These are phyloP conservation scores for Zelleria hepariella DNA, from an alignment of 2,888 invertebrate species.

Conservation along the genomic window DNA sequence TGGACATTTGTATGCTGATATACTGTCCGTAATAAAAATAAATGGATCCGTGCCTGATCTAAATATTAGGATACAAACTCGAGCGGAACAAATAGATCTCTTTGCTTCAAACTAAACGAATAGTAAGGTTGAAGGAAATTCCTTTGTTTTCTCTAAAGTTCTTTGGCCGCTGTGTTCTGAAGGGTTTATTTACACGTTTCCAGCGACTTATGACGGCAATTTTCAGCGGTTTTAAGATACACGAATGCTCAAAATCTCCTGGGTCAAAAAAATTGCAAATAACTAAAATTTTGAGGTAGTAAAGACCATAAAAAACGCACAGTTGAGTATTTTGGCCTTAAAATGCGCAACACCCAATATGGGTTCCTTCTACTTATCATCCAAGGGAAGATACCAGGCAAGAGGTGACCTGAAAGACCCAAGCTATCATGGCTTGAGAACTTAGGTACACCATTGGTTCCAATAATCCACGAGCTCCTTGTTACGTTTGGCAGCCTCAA, in stretches of 20 bases:
- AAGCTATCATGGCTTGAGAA: too few relatives aligned
- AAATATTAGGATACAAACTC: slow-evolving; percentile 52
- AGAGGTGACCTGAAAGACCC: too few relatives aligned
- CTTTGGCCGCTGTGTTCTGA: not conserved
- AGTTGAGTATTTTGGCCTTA: too few relatives aligned
- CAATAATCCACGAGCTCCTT: too few relatives aligned
- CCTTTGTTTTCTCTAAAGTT: slow-evolving; percentile 7
- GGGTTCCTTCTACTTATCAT: too few relatives aligned
- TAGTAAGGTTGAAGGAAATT: slow-evolving; percentile 3
- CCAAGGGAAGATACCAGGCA: too few relatives aligned
- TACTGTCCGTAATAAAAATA: slow-evolving; percentile 51
- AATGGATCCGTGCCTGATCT: slow-evolving; percentile 48
- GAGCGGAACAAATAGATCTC: slow-evolving; percentile 27
- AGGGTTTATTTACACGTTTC: not conserved
- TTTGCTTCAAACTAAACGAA: not conserved
- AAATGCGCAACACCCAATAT: too few relatives aligned
- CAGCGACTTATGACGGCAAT: not conserved
- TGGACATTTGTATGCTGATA: slow-evolving; percentile 55
- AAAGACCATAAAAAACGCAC: too few relatives aligned
- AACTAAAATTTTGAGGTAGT: too few relatives aligned
- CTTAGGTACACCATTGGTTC: too few relatives aligned
- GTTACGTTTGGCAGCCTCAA: too few relatives aligned
- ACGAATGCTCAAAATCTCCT: not conserved
- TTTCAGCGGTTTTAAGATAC: not conserved
- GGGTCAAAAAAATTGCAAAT: too few relatives aligned